Percentiles rank a stretch among this genome's conserved stretches.
Evolutionary conservation across 2,888 invertebrate species (phyloP).

Genomic region (Callimorpha dominula): DNA sequence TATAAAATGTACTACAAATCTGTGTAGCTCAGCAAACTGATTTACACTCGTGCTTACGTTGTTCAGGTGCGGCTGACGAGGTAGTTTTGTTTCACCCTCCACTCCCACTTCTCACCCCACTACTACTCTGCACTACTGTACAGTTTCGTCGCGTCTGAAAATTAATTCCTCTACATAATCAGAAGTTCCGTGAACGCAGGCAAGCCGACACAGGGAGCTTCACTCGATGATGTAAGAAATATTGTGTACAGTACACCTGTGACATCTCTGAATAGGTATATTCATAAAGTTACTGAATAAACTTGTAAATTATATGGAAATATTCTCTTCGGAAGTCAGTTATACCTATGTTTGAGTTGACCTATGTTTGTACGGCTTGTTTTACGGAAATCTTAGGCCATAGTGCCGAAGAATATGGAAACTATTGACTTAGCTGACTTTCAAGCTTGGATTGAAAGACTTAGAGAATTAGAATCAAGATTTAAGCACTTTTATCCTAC

Average conservation of each 20-base stretch:
- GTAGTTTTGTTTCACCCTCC: slow-evolving; percentile 75
- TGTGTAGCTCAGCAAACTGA: slow-evolving; percentile 64
- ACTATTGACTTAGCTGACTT: too few species aligned
- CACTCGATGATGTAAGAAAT: slow-evolving; percentile 58
- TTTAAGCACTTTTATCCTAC: too few species aligned
- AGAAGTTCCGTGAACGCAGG: slow-evolving; percentile 76
- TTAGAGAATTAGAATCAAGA: too few species aligned
- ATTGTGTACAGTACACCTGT: slow-evolving; percentile 27
- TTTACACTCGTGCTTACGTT: slow-evolving; percentile 71
- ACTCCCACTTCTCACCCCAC: slow-evolving; percentile 40
- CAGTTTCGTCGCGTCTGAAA: slow-evolving; percentile 85
- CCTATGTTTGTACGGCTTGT: too few species aligned
- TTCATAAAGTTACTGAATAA: background rate
- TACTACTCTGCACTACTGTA: slow-evolving; percentile 66
- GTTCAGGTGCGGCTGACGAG: slow-evolving; percentile 79
- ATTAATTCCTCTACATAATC: slow-evolving; percentile 87
- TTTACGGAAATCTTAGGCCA: too few species aligned
- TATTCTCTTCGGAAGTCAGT: background rate
- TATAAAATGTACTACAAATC: background rate
- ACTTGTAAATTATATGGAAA: background rate
- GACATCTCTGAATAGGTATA: background rate
- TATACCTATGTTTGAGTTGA: too few species aligned
- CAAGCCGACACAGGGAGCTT: slow-evolving; percentile 68
- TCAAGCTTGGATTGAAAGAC: too few species aligned
- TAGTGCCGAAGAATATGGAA: too few species aligned